Conservation (phyloP, 2,797 vertebrate genomes). For the Staurois parvus region DNA sequence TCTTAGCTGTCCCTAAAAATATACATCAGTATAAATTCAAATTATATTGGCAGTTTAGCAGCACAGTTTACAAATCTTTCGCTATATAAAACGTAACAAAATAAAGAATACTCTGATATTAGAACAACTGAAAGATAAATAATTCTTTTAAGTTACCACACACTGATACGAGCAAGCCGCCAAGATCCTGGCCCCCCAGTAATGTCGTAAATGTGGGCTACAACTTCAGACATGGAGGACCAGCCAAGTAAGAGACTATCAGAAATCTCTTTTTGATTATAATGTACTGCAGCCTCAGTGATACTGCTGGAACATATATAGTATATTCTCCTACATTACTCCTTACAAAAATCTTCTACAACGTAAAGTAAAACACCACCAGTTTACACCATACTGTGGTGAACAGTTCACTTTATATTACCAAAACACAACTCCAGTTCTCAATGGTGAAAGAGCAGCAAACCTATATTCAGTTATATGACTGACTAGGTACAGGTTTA, state of each 20-base stretch:
- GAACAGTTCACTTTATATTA: not conserved
- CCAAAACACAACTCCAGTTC: not conserved
- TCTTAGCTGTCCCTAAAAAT: conserved; percentile 68
- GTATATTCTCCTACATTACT: not conserved
- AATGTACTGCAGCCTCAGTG: conserved; percentile 12
- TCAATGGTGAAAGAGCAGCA: not conserved
- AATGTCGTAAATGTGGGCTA: conserved; percentile 62
- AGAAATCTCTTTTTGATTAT: conserved; percentile 54
- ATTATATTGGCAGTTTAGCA: conserved; percentile 77
- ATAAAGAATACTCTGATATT: conserved; percentile 69
- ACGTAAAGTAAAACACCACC: not conserved
- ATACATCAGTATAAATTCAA: conserved; percentile 69
- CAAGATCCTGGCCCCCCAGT: conserved; percentile 26
- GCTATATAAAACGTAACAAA: conserved; percentile 79
- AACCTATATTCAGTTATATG: not conserved
- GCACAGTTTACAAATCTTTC: conserved; percentile 72
- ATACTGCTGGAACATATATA: not conserved
- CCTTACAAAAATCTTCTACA: not conserved
- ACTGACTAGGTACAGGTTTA: not conserved
- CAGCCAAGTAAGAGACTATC: conserved; percentile 58
- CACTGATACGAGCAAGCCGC: conserved; percentile 50
- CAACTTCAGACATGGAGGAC: conserved; percentile 52
- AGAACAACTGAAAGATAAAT: conserved; percentile 36
- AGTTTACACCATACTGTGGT: not conserved
- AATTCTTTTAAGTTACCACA: conserved; percentile 60